Conservation (phyloP, 2,113 vertebrate species). For the Plestiodon gilberti region DNA sequence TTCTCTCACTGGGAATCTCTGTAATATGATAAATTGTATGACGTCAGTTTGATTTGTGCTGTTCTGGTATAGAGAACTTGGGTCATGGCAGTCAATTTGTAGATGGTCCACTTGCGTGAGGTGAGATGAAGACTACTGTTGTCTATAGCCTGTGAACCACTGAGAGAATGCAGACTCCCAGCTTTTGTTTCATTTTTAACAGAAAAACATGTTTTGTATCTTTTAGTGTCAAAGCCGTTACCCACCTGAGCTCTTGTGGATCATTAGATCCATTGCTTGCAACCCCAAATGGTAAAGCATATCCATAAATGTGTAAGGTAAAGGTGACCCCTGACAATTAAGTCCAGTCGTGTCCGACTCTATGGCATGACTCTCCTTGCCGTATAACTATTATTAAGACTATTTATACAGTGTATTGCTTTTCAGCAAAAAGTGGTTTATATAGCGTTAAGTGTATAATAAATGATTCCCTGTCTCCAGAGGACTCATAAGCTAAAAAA, state of each 20-base stretch:
- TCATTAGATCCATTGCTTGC: background rate
- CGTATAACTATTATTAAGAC: background rate
- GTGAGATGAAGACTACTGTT: background rate
- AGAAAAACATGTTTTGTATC: too few species aligned
- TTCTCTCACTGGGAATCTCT: background rate
- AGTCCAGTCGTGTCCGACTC: too few species aligned
- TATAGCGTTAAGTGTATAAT: too few species aligned
- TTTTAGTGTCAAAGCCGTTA: too few species aligned
- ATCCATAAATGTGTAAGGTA: background rate
- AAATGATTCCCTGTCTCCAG: too few species aligned
- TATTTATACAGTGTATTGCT: background rate
- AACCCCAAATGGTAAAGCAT: background rate
- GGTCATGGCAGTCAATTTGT: background rate
- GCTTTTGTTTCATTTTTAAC: background rate
- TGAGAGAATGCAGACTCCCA: too few species aligned
- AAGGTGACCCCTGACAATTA: too few species aligned
- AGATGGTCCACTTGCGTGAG: too few species aligned
- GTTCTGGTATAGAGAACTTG: background rate
- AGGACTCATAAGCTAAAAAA: too few species aligned
- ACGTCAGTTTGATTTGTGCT: too few species aligned
- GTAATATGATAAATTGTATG: background rate
- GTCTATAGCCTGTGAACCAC: background rate
- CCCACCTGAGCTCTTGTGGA: background rate
- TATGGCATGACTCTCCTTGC: too few species aligned
- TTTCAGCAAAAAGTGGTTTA: background rate